phyloP scores from a whole-genome alignment of 2,113 vertebrate species.

The Passer montanus region DNA sequence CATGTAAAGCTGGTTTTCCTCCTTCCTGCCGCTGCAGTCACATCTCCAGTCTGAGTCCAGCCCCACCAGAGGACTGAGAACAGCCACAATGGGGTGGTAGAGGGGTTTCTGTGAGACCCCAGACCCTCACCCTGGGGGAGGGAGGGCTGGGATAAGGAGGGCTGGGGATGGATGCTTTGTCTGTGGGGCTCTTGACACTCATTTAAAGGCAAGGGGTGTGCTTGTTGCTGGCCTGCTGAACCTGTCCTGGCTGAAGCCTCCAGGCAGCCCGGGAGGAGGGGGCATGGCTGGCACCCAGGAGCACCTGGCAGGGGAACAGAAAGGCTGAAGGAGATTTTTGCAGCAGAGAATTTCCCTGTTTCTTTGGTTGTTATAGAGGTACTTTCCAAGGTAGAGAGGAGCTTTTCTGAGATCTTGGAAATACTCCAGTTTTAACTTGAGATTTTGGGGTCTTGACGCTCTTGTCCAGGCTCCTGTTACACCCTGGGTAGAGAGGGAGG shows the following conservation, averaged over 20 bases:
- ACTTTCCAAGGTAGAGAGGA: background rate
- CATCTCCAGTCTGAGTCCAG: background rate
- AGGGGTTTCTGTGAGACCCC: background rate
- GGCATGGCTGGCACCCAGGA: background rate
- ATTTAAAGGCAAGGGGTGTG: rapidly evolving
- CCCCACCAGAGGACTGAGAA: background rate
- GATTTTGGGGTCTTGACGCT: background rate
- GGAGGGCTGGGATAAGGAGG: no score
- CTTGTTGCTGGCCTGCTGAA: background rate
- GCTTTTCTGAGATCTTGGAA: background rate
- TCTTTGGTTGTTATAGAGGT: background rate
- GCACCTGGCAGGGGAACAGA: background rate
- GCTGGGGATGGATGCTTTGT: background rate
- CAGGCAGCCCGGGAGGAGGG: background rate
- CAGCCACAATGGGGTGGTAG: background rate
- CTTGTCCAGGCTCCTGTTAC: background rate
- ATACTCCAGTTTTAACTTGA: background rate
- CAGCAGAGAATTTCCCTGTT: background rate
- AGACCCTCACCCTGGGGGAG: background rate
- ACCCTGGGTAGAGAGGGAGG: background rate
- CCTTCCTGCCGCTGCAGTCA: background rate
- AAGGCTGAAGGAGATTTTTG: background rate
- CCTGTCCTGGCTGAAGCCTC: background rate
- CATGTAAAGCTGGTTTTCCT: background rate
- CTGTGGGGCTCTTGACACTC: rapidly evolving